Evolutionary conservation across 1,140 invertebrate genomes (phyloP).

Genomic region (Drosophila athabasca): DNA sequence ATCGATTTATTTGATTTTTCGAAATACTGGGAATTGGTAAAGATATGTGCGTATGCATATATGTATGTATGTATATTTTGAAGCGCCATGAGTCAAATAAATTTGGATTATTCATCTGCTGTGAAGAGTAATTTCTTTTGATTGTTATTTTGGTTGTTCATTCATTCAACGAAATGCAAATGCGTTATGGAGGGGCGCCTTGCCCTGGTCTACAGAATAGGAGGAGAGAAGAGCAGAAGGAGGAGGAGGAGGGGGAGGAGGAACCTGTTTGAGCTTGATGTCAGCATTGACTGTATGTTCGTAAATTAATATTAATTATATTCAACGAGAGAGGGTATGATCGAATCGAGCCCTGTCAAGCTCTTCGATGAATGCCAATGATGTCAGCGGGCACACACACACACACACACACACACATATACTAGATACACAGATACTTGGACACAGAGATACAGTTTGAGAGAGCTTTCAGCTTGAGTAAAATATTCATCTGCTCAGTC

Average conservation of each 20-base stretch:
- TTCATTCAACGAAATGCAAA: constrained; percentile 47
- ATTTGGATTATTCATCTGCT: constrained; percentile 26
- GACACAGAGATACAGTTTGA: constrained; percentile 4
- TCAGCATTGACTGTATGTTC: constrained; percentile 25
- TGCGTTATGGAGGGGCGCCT: constrained; percentile 10
- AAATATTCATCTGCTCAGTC: too few relatives aligned
- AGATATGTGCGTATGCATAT: too few relatives aligned
- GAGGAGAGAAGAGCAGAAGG: too few relatives aligned
- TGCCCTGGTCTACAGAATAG: too few relatives aligned
- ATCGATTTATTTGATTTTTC: too few relatives aligned
- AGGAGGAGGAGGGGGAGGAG: neutral
- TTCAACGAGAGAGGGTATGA: constrained; percentile 37
- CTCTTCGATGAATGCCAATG: constrained; percentile 49
- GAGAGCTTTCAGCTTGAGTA: too few relatives aligned
- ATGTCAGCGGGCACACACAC: constrained; percentile 52
- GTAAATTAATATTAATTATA: constrained; percentile 75
- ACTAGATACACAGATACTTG: neutral
- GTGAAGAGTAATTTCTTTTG: constrained; percentile 10
- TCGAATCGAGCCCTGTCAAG: constrained; percentile 47
- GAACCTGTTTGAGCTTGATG: constrained; percentile 52
- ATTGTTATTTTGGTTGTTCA: constrained; percentile 15
- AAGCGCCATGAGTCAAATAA: constrained; percentile 20
- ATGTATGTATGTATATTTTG: too few relatives aligned
- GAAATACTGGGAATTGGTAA: too few relatives aligned
- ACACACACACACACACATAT: neutral